Percentiles rank a stretch among this genome's conserved stretches.
Evolutionary conservation across 2,113 vertebrate genomes (phyloP).

Genomic region (Theristicus caerulescens): DNA sequence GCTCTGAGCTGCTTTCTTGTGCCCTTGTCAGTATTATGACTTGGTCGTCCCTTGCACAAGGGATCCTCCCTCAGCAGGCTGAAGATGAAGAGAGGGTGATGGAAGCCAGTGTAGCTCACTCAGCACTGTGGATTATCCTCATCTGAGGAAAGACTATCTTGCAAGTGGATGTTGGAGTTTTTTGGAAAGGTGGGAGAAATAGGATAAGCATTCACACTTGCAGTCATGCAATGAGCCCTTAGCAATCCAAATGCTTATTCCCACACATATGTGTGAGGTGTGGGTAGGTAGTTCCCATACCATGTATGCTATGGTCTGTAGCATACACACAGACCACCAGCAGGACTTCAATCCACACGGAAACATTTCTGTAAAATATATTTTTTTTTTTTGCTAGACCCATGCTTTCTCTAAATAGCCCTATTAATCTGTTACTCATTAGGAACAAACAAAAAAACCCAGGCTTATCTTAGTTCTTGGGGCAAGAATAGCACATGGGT

Average conservation of each 20-base stretch:
- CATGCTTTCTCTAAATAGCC: background rate
- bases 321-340: background rate
- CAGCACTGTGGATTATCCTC: background rate
- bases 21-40: fast-evolving
- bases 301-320: background rate
- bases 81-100: background rate
- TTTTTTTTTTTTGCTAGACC: background rate
- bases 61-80: background rate
- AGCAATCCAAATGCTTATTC: background rate
- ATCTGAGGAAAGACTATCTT: background rate
- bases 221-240: background rate
- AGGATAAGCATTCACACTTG: background rate
- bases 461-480: background rate
- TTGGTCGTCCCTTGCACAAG: background rate
- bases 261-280: fast-evolving
- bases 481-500: background rate
- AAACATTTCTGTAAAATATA: background rate
- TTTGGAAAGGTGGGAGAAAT: background rate
- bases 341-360: background rate
- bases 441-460: background rate
- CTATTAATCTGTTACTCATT: background rate
- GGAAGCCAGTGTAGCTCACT: background rate
- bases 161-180: background rate
- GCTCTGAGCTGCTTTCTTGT: background rate
- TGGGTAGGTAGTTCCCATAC: background rate